Base-by-base conservation (phyloP, 2,797 vertebrate genomes). In the Crocodylus rhombifer region DNA sequence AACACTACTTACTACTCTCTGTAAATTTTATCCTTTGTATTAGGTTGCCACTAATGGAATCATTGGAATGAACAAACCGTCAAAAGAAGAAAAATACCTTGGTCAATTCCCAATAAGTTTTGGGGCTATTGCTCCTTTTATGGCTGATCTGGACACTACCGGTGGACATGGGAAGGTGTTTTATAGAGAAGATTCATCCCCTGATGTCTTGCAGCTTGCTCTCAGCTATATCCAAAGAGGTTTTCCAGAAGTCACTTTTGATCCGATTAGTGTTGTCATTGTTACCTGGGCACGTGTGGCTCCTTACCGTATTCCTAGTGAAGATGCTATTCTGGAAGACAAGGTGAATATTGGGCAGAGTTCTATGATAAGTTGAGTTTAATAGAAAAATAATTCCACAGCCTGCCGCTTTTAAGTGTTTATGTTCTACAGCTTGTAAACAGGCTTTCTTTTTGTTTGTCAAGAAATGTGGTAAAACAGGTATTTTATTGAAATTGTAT, bases 21-120 rank as follows among this genome's bases (percentile, higher is more conserved):
- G 60, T 2, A 55, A 75, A 77, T 95, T 92, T 51, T 14, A 60
- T 64, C 23, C 15, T 89, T 92, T 93, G 88, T 95, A 94, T 85
- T 98, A 99, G 99, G 96, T 99, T 96, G 97, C 98, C 95, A 99
- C 99, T 92, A 99, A 99, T 86, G 99, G 99, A 58, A 98, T 99
- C 92, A 98, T 99, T 86, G 98, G 99, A 89, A 97, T 97, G 83
- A 97, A 95, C 80, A 90, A 98, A 80, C 99, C 99, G 2, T 91
- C 97, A 9, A 93, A 87, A 14, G 97, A 98, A 97, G 97, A 98
- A 58, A 95, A 97, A 9, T 98, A 98, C 84, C 98, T 99, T 4
- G 98, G 98, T 82, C 97, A 96, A 30, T 98, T 99, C 94, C 99
- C 99, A 7, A 94, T 98, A 12, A 96, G 87, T 33, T 99, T 99